phyloP scores from a whole-genome alignment of 1,140 invertebrate species.

The Hyles vespertilio region DNA sequence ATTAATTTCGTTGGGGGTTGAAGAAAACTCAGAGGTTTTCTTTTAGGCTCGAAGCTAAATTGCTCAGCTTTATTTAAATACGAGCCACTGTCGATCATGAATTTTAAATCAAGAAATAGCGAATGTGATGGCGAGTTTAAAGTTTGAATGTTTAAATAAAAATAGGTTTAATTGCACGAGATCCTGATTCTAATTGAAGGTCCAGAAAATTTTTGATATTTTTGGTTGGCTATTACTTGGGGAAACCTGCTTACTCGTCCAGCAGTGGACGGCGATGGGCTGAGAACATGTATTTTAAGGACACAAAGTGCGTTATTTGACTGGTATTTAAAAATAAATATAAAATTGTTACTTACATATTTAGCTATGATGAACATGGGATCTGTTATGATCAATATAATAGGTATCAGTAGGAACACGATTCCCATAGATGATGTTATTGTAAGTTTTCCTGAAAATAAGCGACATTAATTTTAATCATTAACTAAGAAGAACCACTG shows the following conservation, averaged over 20 bases:
- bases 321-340: neutral
- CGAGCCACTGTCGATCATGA: no score
- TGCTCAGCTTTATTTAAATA: no score
- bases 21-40: no score
- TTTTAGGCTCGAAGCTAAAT: no score
- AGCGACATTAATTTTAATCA: neutral
- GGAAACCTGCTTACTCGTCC: neutral
- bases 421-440: neutral
- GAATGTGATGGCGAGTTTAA: no score
- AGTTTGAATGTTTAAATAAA: no score
- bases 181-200: neutral
- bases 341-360: slow-evolving; percentile 14
- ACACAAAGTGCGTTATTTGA: neutral
- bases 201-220: neutral
- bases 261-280: neutral
- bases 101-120: no score
- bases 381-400: slow-evolving; percentile 11
- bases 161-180: neutral
- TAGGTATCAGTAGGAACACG: neutral
- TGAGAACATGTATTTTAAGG: neutral
- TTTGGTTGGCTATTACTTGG: neutral
- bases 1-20: no score
- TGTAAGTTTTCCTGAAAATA: slow-evolving; percentile 13
- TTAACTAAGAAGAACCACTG: no score
- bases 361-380: slow-evolving; percentile 17